Base-by-base conservation (phyloP, 2,797 vertebrate species). In the Pipistrellus nathusii region DNA sequence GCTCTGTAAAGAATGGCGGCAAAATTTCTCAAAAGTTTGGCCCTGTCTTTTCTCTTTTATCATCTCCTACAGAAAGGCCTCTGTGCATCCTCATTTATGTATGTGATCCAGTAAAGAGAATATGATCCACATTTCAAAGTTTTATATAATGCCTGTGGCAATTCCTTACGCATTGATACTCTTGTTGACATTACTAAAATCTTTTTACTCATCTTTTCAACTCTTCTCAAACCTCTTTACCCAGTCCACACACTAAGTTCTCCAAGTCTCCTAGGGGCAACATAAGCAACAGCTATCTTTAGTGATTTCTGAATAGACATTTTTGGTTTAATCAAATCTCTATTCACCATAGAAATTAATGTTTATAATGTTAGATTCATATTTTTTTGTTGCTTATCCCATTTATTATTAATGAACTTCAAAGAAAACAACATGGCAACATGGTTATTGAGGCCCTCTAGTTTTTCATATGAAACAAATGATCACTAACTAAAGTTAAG, bases 291-390 rank as follows among this genome's bases (percentile, higher is more conserved):
- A 77, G 62, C 68, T 41, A 64, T 32, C 32, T 85, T 27, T 84
- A 48, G 32, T 95, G 18, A 44, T 32, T 41, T 89, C 41, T 71
- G 6, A 88, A 57, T 14, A 94, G 27, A 83, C 69, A 73, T 32
- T 64, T 30, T 62, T 38, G 1, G 6, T 5, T 48, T 93, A 71
- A 88, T 6, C 5, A 86, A 85, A 83, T 41, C 11, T 85, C 68
- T 85, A 78, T 23, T 64, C 85, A 82, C 9, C 21, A 57, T 21
- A 44, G 5, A 68, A 13, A n/a, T 27, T 84, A 76, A 87, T 71
- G 94, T 82, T 62, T 76, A 76, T 64, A 51, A 94, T 85, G 48
- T 82, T 82, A 66, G 1, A 48, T 51, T 92, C 17, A 8, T 77
- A 55, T 41, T 30, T 75, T 73, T 92, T 69, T 68, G 15, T 27